Evolutionary conservation across 2,797 vertebrate species (phyloP).

Genomic region (Peromyscus attwateri): DNA sequence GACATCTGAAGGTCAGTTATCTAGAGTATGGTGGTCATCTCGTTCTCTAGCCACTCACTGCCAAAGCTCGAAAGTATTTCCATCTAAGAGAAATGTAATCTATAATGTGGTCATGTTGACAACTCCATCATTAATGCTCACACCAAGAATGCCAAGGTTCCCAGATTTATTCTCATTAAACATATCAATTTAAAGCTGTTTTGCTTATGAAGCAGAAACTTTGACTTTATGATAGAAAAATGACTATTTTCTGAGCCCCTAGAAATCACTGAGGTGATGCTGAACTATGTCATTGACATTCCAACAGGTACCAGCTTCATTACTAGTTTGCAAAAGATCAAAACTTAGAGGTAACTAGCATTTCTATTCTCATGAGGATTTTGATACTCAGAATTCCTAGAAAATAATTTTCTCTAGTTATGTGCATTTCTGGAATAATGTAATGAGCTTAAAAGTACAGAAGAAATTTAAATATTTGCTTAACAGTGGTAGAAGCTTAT

Average conservation of each 20-base stretch:
- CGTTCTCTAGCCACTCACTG: background rate
- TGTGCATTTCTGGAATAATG: background rate
- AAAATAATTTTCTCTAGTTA: background rate
- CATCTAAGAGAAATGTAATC: background rate
- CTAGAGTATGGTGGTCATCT: background rate
- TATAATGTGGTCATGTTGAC: background rate
- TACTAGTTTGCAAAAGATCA: background rate
- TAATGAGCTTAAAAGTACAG: constrained; percentile 36
- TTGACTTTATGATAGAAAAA: background rate
- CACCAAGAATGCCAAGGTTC: background rate
- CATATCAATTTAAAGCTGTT: constrained; percentile 10
- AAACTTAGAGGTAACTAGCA: background rate
- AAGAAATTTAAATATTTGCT: constrained; percentile 13
- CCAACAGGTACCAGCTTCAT: background rate
- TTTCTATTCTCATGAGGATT: constrained; percentile 37
- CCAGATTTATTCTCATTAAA: background rate
- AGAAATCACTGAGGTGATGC: background rate
- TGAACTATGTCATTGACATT: background rate
- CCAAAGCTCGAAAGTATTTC: background rate
- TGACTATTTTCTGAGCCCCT: background rate
- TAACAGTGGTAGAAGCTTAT: background rate
- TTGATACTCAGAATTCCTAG: background rate
- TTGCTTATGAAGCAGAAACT: background rate
- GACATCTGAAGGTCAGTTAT: constrained; percentile 30
- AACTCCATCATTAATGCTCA: constrained; percentile 14